phyloP scores from a whole-genome alignment of 2,888 invertebrate genomes.

The Zygogramma bicolorata region DNA sequence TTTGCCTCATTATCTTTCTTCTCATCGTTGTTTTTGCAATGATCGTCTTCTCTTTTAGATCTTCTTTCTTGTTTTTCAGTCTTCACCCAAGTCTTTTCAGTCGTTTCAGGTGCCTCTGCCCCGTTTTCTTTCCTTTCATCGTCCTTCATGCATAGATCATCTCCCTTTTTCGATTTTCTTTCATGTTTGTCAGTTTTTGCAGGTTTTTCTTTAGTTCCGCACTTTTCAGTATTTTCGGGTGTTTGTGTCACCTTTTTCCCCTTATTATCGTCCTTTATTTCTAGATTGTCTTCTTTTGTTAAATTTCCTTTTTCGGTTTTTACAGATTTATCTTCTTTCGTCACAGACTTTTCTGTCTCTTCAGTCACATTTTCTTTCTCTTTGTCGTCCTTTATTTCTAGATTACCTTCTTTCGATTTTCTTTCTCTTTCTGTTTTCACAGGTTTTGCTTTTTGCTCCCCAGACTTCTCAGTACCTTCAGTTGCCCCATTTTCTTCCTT shows the following conservation, averaged over 20 bases:
- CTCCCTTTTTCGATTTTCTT: too few relatives aligned
- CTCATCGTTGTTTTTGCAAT: too few relatives aligned
- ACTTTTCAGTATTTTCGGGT: background rate
- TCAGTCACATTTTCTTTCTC: conserved; percentile 1
- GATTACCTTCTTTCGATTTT: background rate
- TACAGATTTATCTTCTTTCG: background rate
- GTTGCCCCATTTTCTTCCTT: background rate
- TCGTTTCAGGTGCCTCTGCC: too few relatives aligned
- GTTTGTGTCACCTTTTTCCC: background rate
- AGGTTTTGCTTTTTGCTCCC: too few relatives aligned
- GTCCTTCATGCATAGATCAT: too few relatives aligned
- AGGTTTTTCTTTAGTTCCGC: too few relatives aligned
- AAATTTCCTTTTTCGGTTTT: background rate
- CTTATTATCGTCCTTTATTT: background rate
- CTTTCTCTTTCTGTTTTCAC: background rate
- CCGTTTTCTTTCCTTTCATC: too few relatives aligned
- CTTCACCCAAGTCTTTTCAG: too few relatives aligned
- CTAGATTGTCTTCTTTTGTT: background rate
- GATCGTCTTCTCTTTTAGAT: too few relatives aligned
- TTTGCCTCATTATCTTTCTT: too few relatives aligned
- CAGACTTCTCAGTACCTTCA: too few relatives aligned
- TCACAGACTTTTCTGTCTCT: background rate
- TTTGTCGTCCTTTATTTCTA: background rate
- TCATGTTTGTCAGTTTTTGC: background rate
- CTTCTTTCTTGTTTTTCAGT: too few relatives aligned